Evolutionary conservation across 2,113 vertebrate species (phyloP).

Genomic region (Oreochromis spilurus): DNA sequence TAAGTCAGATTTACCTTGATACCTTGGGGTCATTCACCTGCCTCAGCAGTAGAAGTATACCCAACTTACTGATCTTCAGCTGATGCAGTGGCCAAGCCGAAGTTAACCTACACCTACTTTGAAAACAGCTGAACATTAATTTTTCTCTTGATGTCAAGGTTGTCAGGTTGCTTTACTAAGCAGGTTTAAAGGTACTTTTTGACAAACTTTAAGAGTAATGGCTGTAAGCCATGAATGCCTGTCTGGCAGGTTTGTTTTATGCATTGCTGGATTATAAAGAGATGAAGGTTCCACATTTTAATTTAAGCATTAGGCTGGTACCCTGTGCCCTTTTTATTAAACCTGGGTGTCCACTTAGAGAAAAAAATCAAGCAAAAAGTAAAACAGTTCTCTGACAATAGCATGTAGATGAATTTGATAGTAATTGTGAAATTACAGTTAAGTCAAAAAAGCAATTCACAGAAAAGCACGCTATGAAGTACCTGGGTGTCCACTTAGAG

Average conservation of each 20-base stretch:
- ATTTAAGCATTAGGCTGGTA: not conserved
- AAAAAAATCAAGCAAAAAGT: not conserved
- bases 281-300: not conserved
- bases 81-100: not conserved
- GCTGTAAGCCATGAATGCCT: not conserved
- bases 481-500: not conserved
- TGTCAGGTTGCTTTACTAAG: not conserved
- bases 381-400: not conserved
- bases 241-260: not conserved
- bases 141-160: not conserved
- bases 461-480: not conserved
- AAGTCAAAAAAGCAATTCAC: not conserved
- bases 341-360: too few species aligned
- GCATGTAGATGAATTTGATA: not conserved
- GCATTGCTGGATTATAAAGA: not conserved
- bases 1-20: not conserved
- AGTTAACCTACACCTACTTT: accelerated
- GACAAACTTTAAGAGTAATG: not conserved
- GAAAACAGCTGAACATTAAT: not conserved
- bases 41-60: not conserved
- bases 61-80: not conserved
- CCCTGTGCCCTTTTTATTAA: not conserved
- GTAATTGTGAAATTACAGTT: not conserved
- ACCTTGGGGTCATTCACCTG: not conserved
- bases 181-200: not conserved